These are phyloP conservation scores for Tilapia sparmanii DNA, from an alignment of 2,113 vertebrate species.

Conservation along the genomic window DNA sequence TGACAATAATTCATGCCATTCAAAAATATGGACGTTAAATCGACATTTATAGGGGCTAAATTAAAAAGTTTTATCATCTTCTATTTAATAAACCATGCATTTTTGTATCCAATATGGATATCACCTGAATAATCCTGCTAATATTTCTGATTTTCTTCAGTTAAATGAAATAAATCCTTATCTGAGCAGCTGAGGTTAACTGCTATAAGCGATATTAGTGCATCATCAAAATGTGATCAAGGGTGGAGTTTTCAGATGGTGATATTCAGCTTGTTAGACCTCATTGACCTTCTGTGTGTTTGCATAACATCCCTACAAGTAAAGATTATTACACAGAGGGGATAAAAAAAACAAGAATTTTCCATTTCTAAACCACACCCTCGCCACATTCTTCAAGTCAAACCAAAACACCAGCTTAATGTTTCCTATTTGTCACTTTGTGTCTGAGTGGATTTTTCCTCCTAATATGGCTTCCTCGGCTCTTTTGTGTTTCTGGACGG, in stretches of 20 bases:
- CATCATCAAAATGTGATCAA: background rate
- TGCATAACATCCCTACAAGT: background rate
- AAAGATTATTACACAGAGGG: background rate
- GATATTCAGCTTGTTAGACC: background rate
- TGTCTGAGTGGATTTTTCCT: conserved; percentile 2
- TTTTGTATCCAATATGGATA: conserved; percentile 10
- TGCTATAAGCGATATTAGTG: background rate
- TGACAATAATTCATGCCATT: background rate
- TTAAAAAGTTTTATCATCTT: background rate
- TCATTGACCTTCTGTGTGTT: background rate
- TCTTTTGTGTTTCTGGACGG: conserved; percentile 79
- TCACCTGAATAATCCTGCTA: background rate
- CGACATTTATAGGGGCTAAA: background rate
- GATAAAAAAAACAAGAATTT: background rate
- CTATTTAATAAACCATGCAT: background rate
- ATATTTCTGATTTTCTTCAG: background rate
- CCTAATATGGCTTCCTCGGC: conserved; percentile 75
- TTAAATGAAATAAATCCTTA: background rate
- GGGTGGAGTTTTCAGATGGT: background rate
- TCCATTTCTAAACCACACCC: background rate
- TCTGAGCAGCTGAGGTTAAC: background rate
- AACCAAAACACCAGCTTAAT: background rate
- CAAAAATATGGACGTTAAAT: background rate
- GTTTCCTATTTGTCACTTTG: conserved; percentile 28
- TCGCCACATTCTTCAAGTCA: background rate